These are phyloP conservation scores for Antitype chi DNA, from an alignment of 2,888 invertebrate genomes.

Conservation along the genomic window DNA sequence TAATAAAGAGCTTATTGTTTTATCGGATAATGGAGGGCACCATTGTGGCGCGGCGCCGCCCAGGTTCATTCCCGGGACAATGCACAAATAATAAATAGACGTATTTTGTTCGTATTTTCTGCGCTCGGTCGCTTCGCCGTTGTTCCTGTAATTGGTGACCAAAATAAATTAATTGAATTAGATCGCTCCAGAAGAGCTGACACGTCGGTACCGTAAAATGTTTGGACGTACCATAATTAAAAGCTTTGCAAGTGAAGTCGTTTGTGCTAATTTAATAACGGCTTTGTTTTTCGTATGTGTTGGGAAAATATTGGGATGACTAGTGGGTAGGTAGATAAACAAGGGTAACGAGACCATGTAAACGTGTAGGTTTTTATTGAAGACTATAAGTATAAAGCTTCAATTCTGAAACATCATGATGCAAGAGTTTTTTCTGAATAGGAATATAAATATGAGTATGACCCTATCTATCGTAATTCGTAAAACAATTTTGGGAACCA, in stretches of 20 bases:
- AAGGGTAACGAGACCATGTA: background rate
- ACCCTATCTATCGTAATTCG: background rate
- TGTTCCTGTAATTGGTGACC: slow-evolving; percentile 87
- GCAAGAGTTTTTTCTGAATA: background rate
- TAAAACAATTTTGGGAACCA: background rate
- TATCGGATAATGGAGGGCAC: slow-evolving; percentile 85
- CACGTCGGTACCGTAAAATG: slow-evolving; percentile 83
- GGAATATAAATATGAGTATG: background rate
- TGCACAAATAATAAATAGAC: slow-evolving; percentile 89
- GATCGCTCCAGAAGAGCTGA: slow-evolving; percentile 82
- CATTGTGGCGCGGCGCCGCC: slow-evolving; percentile 85
- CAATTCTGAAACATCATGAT: too few relatives aligned
- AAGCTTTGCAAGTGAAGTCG: slow-evolving; percentile 77
- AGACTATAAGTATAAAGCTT: background rate
- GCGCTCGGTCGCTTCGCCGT: slow-evolving; percentile 86
- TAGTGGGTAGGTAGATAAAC: background rate
- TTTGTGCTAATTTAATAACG: slow-evolving; percentile 75
- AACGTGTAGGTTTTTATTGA: background rate
- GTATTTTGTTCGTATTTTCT: slow-evolving; percentile 87
- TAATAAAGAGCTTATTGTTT: slow-evolving; percentile 90
- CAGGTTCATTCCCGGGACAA: slow-evolving; percentile 82
- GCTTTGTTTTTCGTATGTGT: slow-evolving; percentile 70
- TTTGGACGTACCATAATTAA: slow-evolving; percentile 83
- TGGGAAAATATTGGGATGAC: slow-evolving; percentile 24
- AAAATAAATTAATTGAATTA: slow-evolving; percentile 90